Evolutionary conservation across 2,888 invertebrate species (phyloP), one percentile per base, ranked within the genome.

Genomic region (Campaea margaritaria): DNA sequence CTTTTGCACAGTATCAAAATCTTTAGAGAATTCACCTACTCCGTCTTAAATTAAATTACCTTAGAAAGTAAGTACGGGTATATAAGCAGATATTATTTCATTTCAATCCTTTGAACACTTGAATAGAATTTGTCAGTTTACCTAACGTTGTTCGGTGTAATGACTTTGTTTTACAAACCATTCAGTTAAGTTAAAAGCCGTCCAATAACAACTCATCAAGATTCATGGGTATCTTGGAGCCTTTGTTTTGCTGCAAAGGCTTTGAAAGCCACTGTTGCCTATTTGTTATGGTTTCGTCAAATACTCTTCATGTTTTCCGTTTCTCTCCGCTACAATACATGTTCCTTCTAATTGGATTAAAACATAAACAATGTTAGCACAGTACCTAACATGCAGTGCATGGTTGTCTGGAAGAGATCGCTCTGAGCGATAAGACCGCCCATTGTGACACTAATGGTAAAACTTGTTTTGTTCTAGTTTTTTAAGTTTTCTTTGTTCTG

Each of bases 141-240:
- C 10, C 38, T 27, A 36, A 7, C 38, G 31, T 45, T 45, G 12
- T 46, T 46, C 36, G 34, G 46, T 36, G 34, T 36, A 36, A 46
- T 46, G 46, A 46, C 34, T 46, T 46, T 46, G 34, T 46, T 46
- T 46, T 46, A 46, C 34, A 46, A 46, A 46, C 34, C 46, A 34
- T 34, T 46, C 46, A 34, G 46, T 46, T 46, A 34, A 34, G 34
- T 31, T 34, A 12, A 27, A 46, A 34, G 34, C 46, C 34, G 34
- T 34, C 15, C 14, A 46, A 15, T 15, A 46, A 34, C 34, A 34
- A 34, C 34, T 46, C 46, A 36, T 46, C 46, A 36, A 46, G 46
- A 46, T 46, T 46, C 34, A 46, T 36, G 36, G 10, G 36, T 2
- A n/a, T 2, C 36, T n/a, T 11, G 1, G 12, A 1, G 36, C 12